Evolutionary conservation across 2,797 vertebrate genomes (phyloP).

Genomic region (Anableps anableps): DNA sequence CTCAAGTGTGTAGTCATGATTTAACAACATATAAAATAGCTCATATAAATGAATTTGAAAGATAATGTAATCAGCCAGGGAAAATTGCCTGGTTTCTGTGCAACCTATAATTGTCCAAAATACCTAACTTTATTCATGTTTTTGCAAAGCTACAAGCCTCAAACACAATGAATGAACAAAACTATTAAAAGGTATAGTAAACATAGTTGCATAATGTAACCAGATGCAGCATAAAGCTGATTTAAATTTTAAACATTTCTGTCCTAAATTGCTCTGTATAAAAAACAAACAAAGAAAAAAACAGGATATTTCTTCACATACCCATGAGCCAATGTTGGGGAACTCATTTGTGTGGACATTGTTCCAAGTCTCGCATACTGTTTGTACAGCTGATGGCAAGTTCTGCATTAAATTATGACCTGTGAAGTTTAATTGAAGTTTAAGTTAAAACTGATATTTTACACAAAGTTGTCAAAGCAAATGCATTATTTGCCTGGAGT

Average conservation of each 20-base stretch:
- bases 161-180: background rate
- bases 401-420: constrained; percentile 93
- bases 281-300: background rate
- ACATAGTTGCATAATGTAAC: background rate
- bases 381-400: constrained; percentile 91
- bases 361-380: constrained; percentile 95
- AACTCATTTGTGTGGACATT: constrained; percentile 96
- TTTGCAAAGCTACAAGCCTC: background rate
- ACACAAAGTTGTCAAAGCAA: background rate
- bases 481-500: background rate
- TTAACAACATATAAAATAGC: background rate
- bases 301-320: constrained; percentile 65
- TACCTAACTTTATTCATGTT: background rate
- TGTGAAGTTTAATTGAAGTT: constrained; percentile 58
- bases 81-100: background rate
- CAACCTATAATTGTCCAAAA: background rate
- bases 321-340: constrained; percentile 98
- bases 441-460: constrained; percentile 13
- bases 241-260: background rate
- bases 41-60: background rate
- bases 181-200: background rate
- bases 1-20: background rate
- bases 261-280: background rate
- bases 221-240: background rate
- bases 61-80: background rate